Conservation (phyloP, 2,113 vertebrate genomes). For the Caracal caracal region DNA sequence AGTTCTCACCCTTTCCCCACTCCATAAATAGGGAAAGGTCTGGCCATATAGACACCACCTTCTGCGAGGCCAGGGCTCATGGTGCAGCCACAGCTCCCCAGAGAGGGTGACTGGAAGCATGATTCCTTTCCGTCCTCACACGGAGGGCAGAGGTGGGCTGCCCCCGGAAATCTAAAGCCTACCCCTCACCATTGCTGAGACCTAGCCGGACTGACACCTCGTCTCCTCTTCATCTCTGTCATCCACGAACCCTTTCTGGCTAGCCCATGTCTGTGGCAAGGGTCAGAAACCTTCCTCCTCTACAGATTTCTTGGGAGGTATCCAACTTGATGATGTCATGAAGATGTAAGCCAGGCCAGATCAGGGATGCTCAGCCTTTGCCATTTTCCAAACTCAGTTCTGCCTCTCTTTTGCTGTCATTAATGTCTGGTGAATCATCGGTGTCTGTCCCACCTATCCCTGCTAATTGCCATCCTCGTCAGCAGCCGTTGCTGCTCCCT, state of each 20-base stretch:
- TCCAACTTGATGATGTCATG: constrained; percentile 36
- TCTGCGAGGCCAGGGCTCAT: background rate
- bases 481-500: background rate
- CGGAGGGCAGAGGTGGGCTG: background rate
- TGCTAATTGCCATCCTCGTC: background rate
- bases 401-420: constrained; percentile 9
- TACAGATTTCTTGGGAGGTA: background rate
- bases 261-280: background rate
- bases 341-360: background rate
- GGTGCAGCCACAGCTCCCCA: background rate
- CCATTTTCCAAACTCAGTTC: constrained; percentile 41
- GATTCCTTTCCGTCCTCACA: background rate
- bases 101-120: background rate
- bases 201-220: background rate
- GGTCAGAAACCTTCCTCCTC: background rate
- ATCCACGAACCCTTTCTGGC: background rate
- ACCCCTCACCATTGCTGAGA: background rate
- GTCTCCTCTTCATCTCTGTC: background rate
- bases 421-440: constrained; percentile 11
- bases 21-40: background rate
- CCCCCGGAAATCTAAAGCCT: background rate
- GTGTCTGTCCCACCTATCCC: background rate
- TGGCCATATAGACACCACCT: rapidly evolving
- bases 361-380: constrained; percentile 16
- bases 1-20: background rate